Evolutionary conservation across 2,797 vertebrate species (phyloP).

Genomic region (Sarcoramphus papa): DNA sequence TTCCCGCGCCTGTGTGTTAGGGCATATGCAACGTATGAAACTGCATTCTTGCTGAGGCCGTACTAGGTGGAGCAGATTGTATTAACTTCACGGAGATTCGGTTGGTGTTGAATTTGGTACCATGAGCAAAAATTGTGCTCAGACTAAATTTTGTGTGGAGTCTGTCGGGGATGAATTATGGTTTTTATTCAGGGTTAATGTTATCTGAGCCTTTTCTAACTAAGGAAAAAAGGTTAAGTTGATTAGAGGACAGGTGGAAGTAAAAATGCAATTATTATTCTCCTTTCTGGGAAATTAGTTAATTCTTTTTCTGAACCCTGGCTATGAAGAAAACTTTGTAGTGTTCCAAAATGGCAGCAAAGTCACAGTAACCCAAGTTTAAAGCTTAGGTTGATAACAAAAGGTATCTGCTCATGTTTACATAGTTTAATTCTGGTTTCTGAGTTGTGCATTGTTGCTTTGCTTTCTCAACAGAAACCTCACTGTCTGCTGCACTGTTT

Average conservation of each 20-base stretch:
- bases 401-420: background rate
- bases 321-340: background rate
- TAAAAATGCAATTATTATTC: background rate
- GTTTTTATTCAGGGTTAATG: background rate
- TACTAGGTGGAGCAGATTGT: background rate
- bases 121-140: background rate
- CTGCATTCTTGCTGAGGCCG: background rate
- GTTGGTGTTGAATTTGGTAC: background rate
- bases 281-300: background rate
- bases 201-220: background rate
- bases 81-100: background rate
- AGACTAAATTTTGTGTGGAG: background rate
- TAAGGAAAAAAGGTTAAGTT: background rate
- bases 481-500: background rate
- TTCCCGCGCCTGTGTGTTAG: accelerated
- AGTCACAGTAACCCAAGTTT: background rate
- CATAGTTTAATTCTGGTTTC: background rate
- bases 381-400: background rate
- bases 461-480: background rate
- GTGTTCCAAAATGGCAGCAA: background rate
- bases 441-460: background rate
- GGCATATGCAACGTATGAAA: accelerated
- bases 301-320: background rate
- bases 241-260: background rate
- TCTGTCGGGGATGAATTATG: background rate